These are phyloP conservation scores for Aldrovandia affinis DNA, from an alignment of 2,797 vertebrate genomes.

Conservation along the genomic window DNA sequence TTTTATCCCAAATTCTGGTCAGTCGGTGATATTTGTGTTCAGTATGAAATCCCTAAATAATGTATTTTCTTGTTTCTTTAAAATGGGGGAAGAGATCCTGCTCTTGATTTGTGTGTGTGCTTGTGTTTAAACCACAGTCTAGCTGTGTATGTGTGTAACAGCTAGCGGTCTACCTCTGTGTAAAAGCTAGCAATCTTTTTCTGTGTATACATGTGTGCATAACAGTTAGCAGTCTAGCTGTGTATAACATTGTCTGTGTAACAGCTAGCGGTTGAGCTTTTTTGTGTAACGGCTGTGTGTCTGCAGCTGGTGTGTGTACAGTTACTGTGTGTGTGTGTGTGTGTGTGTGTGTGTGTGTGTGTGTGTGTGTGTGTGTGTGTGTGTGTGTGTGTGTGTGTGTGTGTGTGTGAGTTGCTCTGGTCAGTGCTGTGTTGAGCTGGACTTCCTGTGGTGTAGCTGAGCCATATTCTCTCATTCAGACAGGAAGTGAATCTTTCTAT, in stretches of 20 bases:
- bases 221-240: constrained; percentile 4
- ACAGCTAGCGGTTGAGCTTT: not conserved
- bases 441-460: not conserved
- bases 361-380: not conserved
- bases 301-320: too few species aligned
- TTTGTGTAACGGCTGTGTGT: not conserved
- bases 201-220: not conserved
- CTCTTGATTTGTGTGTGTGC: not conserved
- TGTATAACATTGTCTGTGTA: not conserved
- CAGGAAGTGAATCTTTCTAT: not conserved
- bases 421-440: not conserved
- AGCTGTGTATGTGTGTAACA: not conserved
- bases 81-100: not conserved
- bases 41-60: not conserved
- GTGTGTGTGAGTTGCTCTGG: not conserved
- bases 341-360: not conserved
- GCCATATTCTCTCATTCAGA: not conserved
- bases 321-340: too few species aligned
- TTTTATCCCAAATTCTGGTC: not conserved
- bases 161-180: constrained; percentile 9
- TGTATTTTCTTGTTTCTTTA: not conserved
- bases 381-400: not conserved
- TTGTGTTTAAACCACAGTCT: not conserved
- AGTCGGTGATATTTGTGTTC: not conserved
- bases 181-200: not conserved